A percentile compares a stretch with the other conserved stretches of the same genome.
Evolutionary conservation across 35 echinoderm and acorn worm species (phyloP).

Genomic region (Anneissia japonica): DNA sequence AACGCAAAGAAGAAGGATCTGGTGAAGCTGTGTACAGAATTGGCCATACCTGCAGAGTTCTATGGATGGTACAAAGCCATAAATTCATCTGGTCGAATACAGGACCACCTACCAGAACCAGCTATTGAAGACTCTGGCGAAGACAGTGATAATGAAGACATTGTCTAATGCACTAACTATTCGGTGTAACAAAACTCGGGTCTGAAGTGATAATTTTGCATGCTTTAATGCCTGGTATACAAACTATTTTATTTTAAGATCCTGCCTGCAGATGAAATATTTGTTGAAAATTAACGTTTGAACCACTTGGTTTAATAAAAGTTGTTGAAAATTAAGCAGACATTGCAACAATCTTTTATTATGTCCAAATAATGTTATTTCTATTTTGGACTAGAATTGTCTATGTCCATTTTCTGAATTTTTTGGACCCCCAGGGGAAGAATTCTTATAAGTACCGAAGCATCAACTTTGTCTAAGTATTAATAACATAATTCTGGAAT

Average conservation of each 20-base stretch:
- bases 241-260: not conserved
- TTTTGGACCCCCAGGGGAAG: constrained; percentile 16
- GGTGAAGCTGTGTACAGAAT: constrained; percentile 29
- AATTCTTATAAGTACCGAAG: not conserved
- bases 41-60: constrained; percentile 35
- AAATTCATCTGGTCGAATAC: constrained; percentile 9
- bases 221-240: not conserved
- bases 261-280: not conserved
- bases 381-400: constrained; percentile 5
- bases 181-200: not conserved
- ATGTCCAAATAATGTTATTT: not conserved
- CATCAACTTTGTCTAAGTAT: not conserved
- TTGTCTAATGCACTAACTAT: not conserved
- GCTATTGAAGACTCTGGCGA: constrained; percentile 3
- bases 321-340: not conserved
- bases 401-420: constrained; percentile 29
- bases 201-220: not conserved
- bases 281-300: not conserved
- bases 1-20: constrained; percentile 50
- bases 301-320: not conserved
- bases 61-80: constrained; percentile 45
- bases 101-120: constrained; percentile 29
- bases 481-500: constrained; percentile 23
- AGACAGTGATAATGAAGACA: not conserved
- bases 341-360: not conserved